Percentiles rank a stretch among this genome's conserved stretches.
phyloP scores from a whole-genome alignment of 30 jellyfish, hydroid and myxozoan genomes.

The Aurelia aurita complex sp. Pacific region DNA sequence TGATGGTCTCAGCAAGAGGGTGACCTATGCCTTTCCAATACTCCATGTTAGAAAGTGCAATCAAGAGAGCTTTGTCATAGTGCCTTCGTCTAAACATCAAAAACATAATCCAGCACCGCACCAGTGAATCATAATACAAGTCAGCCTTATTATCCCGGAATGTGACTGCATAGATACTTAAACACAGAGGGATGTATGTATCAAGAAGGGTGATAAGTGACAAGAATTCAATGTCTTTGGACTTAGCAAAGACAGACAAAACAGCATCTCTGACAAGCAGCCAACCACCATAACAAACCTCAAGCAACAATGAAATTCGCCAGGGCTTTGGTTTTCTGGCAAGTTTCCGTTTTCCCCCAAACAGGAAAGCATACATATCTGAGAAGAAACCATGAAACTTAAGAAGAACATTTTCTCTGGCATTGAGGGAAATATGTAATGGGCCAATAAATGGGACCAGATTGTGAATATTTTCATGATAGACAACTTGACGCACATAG shows the following conservation, averaged over 20 bases:
- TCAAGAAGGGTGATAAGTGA: slow-evolving; percentile 7
- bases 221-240: slow-evolving; percentile 13
- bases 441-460: not conserved
- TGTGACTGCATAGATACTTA: not conserved
- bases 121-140: not conserved
- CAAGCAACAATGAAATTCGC: not conserved
- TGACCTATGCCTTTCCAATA: slow-evolving; percentile 19
- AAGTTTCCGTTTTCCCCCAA: slow-evolving; percentile 14
- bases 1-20: slow-evolving; percentile 7
- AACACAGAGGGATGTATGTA: slow-evolving; percentile 4
- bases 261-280: not conserved
- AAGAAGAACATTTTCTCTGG: slow-evolving; percentile 12
- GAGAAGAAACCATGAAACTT: not conserved
- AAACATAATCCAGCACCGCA: slow-evolving; percentile 27
- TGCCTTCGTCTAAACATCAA: slow-evolving; percentile 9
- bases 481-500: slow-evolving; percentile 17
- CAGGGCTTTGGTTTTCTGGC: slow-evolving; percentile 30
- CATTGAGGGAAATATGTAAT: not conserved
- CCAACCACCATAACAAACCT: not conserved
- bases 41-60: slow-evolving; percentile 1
- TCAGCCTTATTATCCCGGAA: slow-evolving; percentile 2
- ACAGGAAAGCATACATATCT: slow-evolving; percentile 8
- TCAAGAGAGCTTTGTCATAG: slow-evolving; percentile 19
- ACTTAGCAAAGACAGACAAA: slow-evolving; percentile 14
- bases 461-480: not conserved